A percentile compares a stretch with the other conserved stretches of the same genome.
phyloP scores from a whole-genome alignment of 2,113 vertebrate genomes.

The Orthochromis indermauri region DNA sequence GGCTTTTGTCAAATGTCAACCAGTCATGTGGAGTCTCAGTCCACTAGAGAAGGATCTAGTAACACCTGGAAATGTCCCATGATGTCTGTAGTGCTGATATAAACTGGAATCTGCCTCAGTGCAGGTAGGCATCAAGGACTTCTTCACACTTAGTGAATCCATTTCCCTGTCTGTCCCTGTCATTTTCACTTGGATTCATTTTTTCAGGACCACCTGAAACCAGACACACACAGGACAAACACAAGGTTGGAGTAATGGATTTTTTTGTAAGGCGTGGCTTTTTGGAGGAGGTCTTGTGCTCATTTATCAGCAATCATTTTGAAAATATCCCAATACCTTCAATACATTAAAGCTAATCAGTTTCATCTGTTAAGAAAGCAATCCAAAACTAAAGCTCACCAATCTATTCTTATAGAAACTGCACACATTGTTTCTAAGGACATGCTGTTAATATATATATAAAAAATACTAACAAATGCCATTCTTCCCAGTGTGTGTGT shows the following conservation, averaged over 20 bases:
- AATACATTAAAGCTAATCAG: not conserved
- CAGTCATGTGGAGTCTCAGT: conserved; percentile 15
- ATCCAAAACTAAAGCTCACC: not conserved
- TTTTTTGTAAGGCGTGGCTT: not conserved
- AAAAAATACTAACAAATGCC: not conserved
- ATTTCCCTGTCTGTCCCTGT: not conserved
- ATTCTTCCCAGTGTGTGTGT: not conserved
- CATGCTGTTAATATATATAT: not conserved
- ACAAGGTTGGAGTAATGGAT: not conserved
- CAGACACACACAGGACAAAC: not conserved
- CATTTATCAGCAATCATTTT: not conserved
- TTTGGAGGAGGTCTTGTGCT: not conserved
- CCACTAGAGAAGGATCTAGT: not conserved
- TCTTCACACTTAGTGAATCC: not conserved
- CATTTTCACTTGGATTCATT: conserved; percentile 6
- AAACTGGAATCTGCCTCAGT: not conserved
- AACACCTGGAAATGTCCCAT: not conserved
- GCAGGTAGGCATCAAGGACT: not conserved
- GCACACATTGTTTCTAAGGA: not conserved
- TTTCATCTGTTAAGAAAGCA: not conserved
- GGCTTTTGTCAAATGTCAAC: conserved; percentile 31
- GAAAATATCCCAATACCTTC: not conserved
- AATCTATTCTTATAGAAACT: not conserved
- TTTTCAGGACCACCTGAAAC: not conserved
- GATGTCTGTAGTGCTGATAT: not conserved